These are phyloP conservation scores for Thalassaphorura encarpata DNA, from an alignment of 1,140 invertebrate species.

Conservation along the genomic window DNA sequence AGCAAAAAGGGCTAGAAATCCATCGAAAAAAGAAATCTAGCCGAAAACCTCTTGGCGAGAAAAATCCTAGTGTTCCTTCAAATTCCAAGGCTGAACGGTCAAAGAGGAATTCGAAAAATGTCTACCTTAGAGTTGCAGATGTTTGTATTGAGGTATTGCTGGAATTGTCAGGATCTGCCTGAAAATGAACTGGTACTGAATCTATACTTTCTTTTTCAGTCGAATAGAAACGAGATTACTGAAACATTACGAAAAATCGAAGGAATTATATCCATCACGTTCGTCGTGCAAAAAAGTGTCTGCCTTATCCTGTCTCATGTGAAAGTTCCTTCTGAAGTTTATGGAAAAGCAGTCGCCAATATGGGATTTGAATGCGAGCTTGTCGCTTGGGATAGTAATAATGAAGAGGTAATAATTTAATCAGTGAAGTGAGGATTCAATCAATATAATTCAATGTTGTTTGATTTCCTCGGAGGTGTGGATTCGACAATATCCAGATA, in stretches of 20 bases:
- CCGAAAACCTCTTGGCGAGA: too few species aligned
- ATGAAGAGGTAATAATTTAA: conserved; percentile 17
- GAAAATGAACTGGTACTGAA: not conserved
- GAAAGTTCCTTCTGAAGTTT: conserved; percentile 5
- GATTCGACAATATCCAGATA: not conserved
- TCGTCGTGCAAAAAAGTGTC: conserved; percentile 9
- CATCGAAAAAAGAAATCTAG: not conserved
- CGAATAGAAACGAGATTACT: conserved; percentile 11
- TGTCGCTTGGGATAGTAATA: conserved; percentile 17
- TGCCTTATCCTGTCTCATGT: conserved; percentile 21
- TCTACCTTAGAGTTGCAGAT: not conserved
- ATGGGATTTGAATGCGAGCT: conserved; percentile 19
- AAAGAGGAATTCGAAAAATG: not conserved
- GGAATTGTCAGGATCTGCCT: not conserved
- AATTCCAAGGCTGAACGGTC: not conserved
- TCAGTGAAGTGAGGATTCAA: not conserved
- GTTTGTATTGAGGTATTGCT: not conserved
- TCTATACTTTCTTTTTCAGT: not conserved
- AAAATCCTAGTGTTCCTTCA: too few species aligned
- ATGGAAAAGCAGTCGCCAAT: conserved; percentile 25
- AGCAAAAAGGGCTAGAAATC: not conserved
- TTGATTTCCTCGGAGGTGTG: not conserved
- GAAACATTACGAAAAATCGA: conserved; percentile 12
- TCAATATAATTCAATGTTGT: too few species aligned
- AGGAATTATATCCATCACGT: conserved; percentile 26